Conservation (phyloP, 1,140 invertebrate species). For the Sycobia sp. region DNA sequence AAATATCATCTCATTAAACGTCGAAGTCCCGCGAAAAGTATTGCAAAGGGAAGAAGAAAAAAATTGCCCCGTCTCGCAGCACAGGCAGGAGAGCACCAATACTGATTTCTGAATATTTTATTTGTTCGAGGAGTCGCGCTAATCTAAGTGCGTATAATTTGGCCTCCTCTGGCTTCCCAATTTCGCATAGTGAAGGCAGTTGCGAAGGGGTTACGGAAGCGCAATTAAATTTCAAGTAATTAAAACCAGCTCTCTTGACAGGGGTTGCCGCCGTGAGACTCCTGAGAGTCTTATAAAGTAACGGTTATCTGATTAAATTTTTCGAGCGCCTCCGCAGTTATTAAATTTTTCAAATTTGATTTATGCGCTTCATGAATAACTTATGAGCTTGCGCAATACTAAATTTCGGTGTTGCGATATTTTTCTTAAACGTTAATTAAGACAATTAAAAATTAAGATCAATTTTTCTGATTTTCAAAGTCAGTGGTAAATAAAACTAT, state of each 20-base stretch:
- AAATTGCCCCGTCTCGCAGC: too few species aligned
- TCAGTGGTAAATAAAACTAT: too few species aligned
- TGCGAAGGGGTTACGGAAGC: constrained; percentile 18
- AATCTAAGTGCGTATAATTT: constrained; percentile 24
- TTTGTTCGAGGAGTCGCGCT: constrained; percentile 54
- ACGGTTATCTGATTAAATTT: constrained; percentile 31
- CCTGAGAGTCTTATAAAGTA: constrained; percentile 20
- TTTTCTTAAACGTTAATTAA: too few species aligned
- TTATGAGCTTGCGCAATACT: constrained; percentile 9
- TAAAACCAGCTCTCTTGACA: constrained; percentile 31
- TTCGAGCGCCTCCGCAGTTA: constrained; percentile 14
- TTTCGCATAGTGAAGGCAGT: constrained; percentile 17
- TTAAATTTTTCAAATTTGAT: constrained; percentile 26
- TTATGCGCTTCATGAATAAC: constrained; percentile 4
- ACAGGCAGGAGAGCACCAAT: too few species aligned
- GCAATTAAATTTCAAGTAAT: constrained; percentile 36
- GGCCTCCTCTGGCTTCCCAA: constrained; percentile 23
- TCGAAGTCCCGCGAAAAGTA: too few species aligned
- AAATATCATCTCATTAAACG: too few species aligned
- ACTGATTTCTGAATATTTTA: too few species aligned
- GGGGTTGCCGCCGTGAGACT: constrained; percentile 16
- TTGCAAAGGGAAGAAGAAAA: too few species aligned
- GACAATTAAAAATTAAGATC: too few species aligned
- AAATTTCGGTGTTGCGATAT: too few species aligned
- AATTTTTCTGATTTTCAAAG: too few species aligned